Percentiles rank a stretch among this genome's conserved stretches.
phyloP scores from a whole-genome alignment of 2,888 invertebrate genomes.

The Drosophila mimetica region DNA sequence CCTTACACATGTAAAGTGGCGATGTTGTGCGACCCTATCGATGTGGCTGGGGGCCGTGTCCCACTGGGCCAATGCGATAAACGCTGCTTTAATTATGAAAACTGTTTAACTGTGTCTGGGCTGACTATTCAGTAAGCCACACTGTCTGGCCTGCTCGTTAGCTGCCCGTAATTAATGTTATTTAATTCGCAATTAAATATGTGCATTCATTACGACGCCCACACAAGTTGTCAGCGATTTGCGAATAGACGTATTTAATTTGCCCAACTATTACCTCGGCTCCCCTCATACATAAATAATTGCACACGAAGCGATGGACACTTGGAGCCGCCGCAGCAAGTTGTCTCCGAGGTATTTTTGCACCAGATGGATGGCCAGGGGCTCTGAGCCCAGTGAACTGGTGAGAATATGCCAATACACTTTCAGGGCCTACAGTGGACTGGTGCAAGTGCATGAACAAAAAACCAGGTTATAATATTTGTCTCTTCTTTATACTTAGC shows the following conservation, averaged over 20 bases:
- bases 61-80: conserved; percentile 38
- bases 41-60: conserved; percentile 26
- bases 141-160: conserved; percentile 16
- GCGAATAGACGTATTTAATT: conserved; percentile 57
- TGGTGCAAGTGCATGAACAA: background rate
- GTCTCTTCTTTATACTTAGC: no score
- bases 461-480: background rate
- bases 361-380: conserved; percentile 25
- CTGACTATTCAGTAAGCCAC: background rate
- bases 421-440: conserved; percentile 2
- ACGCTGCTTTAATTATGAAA: conserved; percentile 53
- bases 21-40: conserved; percentile 13
- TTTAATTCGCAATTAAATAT: conserved; percentile 64
- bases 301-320: conserved; percentile 28
- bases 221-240: conserved; percentile 37
- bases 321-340: conserved; percentile 31
- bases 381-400: conserved; percentile 11
- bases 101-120: conserved; percentile 19
- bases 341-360: conserved; percentile 56
- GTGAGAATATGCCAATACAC: conserved; percentile 7
- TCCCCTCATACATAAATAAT: conserved; percentile 28
- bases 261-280: conserved; percentile 35
- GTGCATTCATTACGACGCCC: conserved; percentile 53
- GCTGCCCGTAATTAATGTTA: conserved; percentile 50
- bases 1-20: conserved; percentile 15